Conservation (phyloP, 2,113 vertebrate genomes). For the Epinephelus lanceolatus region DNA sequence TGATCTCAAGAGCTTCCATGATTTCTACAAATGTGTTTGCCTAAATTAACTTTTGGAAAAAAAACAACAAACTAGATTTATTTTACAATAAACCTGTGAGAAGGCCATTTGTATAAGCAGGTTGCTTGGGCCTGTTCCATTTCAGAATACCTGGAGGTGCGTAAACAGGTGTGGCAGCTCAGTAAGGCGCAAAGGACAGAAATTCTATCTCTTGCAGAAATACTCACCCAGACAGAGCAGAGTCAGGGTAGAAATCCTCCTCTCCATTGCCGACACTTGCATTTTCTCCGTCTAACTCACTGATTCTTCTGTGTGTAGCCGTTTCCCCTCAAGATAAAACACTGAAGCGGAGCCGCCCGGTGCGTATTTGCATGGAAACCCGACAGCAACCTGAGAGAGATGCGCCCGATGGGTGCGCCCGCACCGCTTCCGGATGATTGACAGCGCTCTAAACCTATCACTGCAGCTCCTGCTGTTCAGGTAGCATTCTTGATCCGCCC, state of each 20-base stretch:
- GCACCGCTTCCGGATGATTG: background rate
- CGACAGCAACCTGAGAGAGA: background rate
- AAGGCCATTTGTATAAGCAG: background rate
- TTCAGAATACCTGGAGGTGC: background rate
- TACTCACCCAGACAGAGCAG: constrained; percentile 73
- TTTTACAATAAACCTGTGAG: background rate
- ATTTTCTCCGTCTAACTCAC: rapidly evolving
- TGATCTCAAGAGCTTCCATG: background rate
- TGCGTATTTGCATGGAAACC: constrained; percentile 32
- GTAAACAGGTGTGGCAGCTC: constrained; percentile 69
- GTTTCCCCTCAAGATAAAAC: background rate
- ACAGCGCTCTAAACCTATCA: constrained; percentile 63
- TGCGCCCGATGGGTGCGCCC: constrained; percentile 13
- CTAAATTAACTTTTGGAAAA: too few relatives aligned
- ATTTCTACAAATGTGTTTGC: background rate
- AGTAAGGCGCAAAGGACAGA: background rate
- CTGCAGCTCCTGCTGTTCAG: background rate
- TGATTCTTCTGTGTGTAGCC: rapidly evolving
- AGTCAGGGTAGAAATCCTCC: background rate
- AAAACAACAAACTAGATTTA: too few relatives aligned
- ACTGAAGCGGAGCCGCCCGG: background rate
- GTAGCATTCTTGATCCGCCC: constrained; percentile 34
- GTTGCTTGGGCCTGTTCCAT: background rate
- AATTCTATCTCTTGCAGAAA: background rate
- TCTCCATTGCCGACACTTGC: constrained; percentile 9